Evolutionary conservation across 2,113 vertebrate genomes (phyloP), one percentile per base, ranked within the genome.

Genomic region (Chloroceryle aenea): DNA sequence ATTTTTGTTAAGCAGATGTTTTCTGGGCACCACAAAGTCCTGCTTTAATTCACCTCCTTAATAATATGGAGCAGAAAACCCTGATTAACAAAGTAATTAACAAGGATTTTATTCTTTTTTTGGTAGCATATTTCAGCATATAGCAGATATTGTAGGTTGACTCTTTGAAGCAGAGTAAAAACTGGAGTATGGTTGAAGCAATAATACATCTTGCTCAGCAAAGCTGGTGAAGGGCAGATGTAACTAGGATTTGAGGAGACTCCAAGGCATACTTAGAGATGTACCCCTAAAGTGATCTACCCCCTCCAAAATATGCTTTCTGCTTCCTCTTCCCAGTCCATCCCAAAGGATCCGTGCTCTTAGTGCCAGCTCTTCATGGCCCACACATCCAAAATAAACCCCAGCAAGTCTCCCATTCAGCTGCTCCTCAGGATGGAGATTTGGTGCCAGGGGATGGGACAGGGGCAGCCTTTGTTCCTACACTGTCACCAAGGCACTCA

Each of bases 61-160:
- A 89, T 77, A 93, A 74, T 3, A 21, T 7, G 26, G 50, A 92
- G 69, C 48, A 82, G 69, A 92, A 92, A 94, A 47, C 29, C 22
- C 42, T 81, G 56, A 86, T 95, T 93, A 96, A 96, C 76, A 78
- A 95, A 94, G 82, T 74, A 88, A 93, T 87, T 92, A 85, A 55
- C 42, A 55, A 56, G 48, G 16, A 64, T 56, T 61, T 36, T 43
- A 3, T 3, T 4, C 22, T 63, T 40, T 42, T 66, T 77, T 73
- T 71, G 4, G 27, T 67, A 78, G 34, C 22, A 15, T 10, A 6
- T 29, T 75, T 74, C 21, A 9, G 53, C n/a, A n/a, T 56, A 29
- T n/a, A 45, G 61, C 30, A 72, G 38, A 58, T 29, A 7, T 43
- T 59, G 14, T 6, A 81, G 55, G 42, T 0, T 58, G 59, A 42